phyloP scores from a whole-genome alignment of 2,113 vertebrate species.

The Hyperoodon ampullatus region DNA sequence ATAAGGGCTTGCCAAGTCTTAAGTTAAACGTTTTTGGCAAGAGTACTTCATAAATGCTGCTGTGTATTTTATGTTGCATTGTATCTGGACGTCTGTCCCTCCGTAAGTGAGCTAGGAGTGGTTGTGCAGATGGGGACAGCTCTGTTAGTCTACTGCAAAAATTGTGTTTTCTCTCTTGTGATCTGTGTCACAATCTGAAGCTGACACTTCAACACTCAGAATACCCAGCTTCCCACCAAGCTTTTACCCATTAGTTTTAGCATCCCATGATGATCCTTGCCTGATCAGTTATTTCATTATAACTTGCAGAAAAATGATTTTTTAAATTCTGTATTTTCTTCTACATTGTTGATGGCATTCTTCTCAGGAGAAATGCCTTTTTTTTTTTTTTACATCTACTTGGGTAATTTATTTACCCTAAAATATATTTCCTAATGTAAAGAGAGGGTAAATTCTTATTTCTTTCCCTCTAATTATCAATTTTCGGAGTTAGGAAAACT shows the following conservation, averaged over 20 bases:
- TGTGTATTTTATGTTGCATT: background rate
- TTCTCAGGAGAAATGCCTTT: background rate
- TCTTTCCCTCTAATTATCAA: background rate
- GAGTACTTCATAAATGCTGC: background rate
- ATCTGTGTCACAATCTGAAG: background rate
- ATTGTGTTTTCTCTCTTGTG: background rate
- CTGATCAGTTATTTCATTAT: background rate
- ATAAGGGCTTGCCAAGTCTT: background rate
- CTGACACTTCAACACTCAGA: background rate
- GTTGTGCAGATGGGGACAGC: background rate
- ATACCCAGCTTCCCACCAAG: background rate
- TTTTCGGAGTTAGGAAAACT: background rate
- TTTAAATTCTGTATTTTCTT: background rate
- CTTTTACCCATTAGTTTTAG: background rate
- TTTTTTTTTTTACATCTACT: background rate
- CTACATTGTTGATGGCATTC: background rate
- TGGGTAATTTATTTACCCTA: background rate
- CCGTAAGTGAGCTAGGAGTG: background rate
- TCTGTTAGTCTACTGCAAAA: background rate
- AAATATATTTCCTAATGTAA: background rate
- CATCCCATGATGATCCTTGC: background rate
- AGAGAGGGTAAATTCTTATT: background rate
- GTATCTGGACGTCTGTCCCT: rapidly evolving
- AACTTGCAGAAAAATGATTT: background rate
- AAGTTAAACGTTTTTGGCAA: background rate